Evolutionary conservation across 2,797 vertebrate species (phyloP), one percentile per base, ranked within the genome.

Genomic region (Mus spretus): DNA sequence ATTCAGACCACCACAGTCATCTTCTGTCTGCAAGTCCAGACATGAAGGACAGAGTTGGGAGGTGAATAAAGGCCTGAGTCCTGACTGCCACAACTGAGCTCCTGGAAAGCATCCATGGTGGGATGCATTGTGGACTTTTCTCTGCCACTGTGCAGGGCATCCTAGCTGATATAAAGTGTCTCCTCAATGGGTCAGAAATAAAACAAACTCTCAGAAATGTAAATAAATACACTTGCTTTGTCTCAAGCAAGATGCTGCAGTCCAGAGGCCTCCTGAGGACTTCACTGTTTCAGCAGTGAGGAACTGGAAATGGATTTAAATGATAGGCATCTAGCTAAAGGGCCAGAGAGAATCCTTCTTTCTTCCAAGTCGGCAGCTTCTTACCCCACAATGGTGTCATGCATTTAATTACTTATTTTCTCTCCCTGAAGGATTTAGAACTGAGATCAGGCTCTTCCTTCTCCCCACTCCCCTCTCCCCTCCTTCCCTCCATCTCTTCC

Each of bases 241-340:
- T 37, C 88, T 80, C 93, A 95, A 75, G 88, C 53, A 93, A 88
- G 47, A 65, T 59, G 17, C 19, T 89, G 37, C 53, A 74, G 78
- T 88, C 82, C 12, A 77, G 78, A 97, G 88, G 81, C 44, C 93
- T 95, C 91, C 70, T 34, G 37, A 65, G 55, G 77, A 55, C 34
- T 59, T 8, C 65, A 26, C 12, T 47, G 61, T 22, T 65, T 7
- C 15, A 34, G 37, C 31, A 31, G 13, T 17, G 50, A 78, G 80
- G 57, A 93, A 59, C 37, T 74, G 24, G 63, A 87, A 63, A 93
- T 4, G n/a, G 47, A 81, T 78, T 40, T 89, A 65, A 89, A 79
- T 6, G 61, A 31, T 59, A 74, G 28, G 26, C 47, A 90, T 50
- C n/a, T 12, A 47, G 74, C 55, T 53, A 50, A n/a, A 88, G 47